Conservation (phyloP, 2,797 vertebrate genomes). For the Eupleurogrammus muticus region DNA sequence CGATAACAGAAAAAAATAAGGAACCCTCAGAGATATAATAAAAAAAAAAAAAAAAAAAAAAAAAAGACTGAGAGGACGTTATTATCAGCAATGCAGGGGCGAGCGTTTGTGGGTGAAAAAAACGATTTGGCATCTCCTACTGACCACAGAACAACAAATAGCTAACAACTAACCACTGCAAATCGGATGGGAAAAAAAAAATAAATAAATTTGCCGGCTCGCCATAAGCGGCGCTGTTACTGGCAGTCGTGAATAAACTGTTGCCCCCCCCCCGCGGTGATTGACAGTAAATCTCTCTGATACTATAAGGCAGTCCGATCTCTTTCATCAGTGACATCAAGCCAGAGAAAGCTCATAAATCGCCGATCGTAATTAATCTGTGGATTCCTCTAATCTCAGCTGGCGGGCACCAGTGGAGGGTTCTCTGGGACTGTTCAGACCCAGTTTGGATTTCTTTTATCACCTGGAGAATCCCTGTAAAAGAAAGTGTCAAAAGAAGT, state of each 20-base stretch:
- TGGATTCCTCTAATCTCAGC: constrained; percentile 62
- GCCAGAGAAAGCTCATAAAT: constrained; percentile 67
- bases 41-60: constrained; percentile 25
- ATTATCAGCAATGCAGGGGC: constrained; percentile 32
- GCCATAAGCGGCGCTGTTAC: constrained; percentile 48
- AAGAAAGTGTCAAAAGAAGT: constrained; percentile 42
- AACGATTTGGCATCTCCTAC: constrained; percentile 52
- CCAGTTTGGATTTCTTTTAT: no score
- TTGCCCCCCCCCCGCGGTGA: constrained; percentile 59
- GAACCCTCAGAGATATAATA: constrained; percentile 25
- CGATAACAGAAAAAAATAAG: constrained; percentile 35
- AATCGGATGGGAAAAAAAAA: constrained; percentile 57
- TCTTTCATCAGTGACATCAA: constrained; percentile 78
- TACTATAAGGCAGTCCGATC: constrained; percentile 83
- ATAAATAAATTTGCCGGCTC: no score
- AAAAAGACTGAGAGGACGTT: constrained; percentile 25
- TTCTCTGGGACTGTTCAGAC: no score
- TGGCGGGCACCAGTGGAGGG: constrained; percentile 30
- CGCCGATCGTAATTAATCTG: constrained; percentile 59
- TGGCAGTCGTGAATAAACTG: constrained; percentile 69
- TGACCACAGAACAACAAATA: constrained; percentile 58
- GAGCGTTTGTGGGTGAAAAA: constrained; percentile 15
- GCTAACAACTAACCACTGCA: constrained; percentile 66
- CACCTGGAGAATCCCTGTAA: constrained; percentile 51
- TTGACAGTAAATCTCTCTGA: constrained; percentile 78